phyloP scores from a whole-genome alignment of 2,113 vertebrate species.

The Apodemus sylvaticus region DNA sequence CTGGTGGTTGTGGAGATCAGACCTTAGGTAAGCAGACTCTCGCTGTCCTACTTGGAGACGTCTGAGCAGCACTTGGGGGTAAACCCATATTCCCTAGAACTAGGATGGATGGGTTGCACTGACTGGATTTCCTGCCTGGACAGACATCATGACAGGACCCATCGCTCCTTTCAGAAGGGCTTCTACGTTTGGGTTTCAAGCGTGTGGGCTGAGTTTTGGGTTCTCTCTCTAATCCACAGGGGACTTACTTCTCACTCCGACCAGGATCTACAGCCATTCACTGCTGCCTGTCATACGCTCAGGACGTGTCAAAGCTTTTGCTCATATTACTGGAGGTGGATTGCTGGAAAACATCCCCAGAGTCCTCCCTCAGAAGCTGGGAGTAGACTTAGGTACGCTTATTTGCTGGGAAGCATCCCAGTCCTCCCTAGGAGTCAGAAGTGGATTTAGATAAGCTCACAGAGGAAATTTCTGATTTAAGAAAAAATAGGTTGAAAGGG shows the following conservation, averaged over 20 bases:
- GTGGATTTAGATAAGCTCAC: slow-evolving; percentile 90
- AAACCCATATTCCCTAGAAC: background rate
- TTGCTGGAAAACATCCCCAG: slow-evolving; percentile 96
- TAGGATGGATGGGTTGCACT: background rate
- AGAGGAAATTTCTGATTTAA: background rate
- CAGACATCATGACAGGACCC: too few species aligned
- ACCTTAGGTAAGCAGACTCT: slow-evolving; percentile 88
- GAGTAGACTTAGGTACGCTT: slow-evolving; percentile 91
- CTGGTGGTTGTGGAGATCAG: slow-evolving; percentile 84
- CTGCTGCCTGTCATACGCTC: slow-evolving; percentile 92
- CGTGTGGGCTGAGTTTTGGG: background rate
- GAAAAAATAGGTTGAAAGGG: background rate
- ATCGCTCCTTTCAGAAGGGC: background rate
- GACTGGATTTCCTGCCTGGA: background rate
- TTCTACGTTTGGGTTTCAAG: background rate
- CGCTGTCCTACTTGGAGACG: background rate
- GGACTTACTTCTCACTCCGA: slow-evolving; percentile 93
- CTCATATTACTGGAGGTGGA: slow-evolving; percentile 97
- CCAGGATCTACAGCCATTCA: slow-evolving; percentile 93
- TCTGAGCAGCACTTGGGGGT: background rate
- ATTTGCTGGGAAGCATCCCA: slow-evolving; percentile 95
- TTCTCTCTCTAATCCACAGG: slow-evolving; percentile 83
- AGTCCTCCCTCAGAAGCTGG: slow-evolving; percentile 89
- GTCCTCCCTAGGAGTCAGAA: slow-evolving; percentile 90
- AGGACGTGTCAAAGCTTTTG: slow-evolving; percentile 92